Evolutionary conservation across 2,113 vertebrate species (phyloP).

Genomic region (Argyrosomus japonicus): DNA sequence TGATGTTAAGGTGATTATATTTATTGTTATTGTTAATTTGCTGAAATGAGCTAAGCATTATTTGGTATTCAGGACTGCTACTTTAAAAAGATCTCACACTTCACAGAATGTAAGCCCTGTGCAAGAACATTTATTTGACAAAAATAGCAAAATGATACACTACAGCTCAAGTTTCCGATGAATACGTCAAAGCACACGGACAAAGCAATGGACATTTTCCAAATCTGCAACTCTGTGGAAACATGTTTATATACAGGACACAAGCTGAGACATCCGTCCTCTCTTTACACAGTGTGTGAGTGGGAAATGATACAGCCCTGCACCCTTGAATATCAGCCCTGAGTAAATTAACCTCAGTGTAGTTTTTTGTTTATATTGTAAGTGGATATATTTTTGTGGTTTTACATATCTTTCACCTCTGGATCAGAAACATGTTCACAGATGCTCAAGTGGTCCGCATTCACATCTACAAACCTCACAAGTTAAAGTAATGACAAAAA

Average conservation of each 20-base stretch:
- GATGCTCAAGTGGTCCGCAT: constrained; percentile 25
- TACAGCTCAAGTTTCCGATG: constrained; percentile 12
- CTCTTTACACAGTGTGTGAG: background rate
- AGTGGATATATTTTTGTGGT: constrained; percentile 2
- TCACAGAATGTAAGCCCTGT: constrained; percentile 14
- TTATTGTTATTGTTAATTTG: background rate
- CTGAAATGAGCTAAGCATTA: background rate
- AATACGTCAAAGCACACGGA: constrained; percentile 26
- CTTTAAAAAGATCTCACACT: background rate
- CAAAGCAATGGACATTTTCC: background rate
- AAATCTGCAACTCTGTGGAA: constrained; percentile 7
- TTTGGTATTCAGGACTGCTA: background rate
- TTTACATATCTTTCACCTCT: constrained; percentile 14
- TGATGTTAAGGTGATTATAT: background rate
- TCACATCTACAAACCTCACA: constrained; percentile 33
- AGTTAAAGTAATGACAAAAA: constrained; percentile 22
- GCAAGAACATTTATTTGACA: constrained; percentile 77
- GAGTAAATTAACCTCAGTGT: background rate
- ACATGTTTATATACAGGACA: constrained; percentile 1
- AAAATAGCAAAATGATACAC: constrained; percentile 53
- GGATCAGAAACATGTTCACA: constrained; percentile 46
- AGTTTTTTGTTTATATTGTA: background rate
- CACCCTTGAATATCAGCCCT: background rate
- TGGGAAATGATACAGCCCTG: background rate
- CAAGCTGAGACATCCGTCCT: background rate